A percentile compares a stretch with the other conserved stretches of the same genome.
Conservation (phyloP, 2,113 vertebrate species). For the Carassius auratus region DNA sequence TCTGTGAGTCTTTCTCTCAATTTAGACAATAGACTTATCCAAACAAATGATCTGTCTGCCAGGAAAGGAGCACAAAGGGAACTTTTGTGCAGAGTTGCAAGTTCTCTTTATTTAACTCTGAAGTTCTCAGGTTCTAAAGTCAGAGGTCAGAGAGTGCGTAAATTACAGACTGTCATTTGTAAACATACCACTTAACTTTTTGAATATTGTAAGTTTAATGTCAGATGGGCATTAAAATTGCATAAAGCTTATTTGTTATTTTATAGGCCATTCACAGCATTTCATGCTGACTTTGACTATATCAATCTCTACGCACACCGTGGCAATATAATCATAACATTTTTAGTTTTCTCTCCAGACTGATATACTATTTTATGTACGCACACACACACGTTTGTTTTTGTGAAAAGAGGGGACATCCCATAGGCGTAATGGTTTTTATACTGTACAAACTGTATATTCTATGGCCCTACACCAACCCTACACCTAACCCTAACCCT, state of each 20-base stretch:
- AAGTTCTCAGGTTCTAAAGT: slow-evolving; percentile 46
- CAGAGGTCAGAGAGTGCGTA: slow-evolving; percentile 58
- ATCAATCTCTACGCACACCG: too few relatives aligned
- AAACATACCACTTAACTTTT: too few relatives aligned
- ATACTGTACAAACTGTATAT: too few relatives aligned
- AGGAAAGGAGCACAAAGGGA: slow-evolving; percentile 16
- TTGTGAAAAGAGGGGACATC: too few relatives aligned
- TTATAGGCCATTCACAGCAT: background rate
- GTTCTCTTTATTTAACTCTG: slow-evolving; percentile 17
- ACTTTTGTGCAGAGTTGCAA: slow-evolving; percentile 5
- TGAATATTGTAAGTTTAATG: too few relatives aligned
- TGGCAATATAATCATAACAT: too few relatives aligned
- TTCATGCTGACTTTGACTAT: background rate
- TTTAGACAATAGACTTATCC: slow-evolving; percentile 39
- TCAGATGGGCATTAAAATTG: background rate
- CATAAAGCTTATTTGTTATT: background rate
- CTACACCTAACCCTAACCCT: too few relatives aligned
- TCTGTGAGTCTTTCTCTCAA: slow-evolving; percentile 12
- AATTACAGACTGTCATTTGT: slow-evolving; percentile 42
- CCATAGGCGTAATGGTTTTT: too few relatives aligned
- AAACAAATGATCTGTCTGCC: slow-evolving; percentile 32
- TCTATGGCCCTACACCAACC: too few relatives aligned
- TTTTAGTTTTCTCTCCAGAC: too few relatives aligned
- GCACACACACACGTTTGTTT: too few relatives aligned
- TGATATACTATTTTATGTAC: too few relatives aligned